A percentile compares a stretch with the other conserved stretches of the same genome.
Conservation (phyloP, 2,113 vertebrate species). For the Girardinichthys multiradiatus region DNA sequence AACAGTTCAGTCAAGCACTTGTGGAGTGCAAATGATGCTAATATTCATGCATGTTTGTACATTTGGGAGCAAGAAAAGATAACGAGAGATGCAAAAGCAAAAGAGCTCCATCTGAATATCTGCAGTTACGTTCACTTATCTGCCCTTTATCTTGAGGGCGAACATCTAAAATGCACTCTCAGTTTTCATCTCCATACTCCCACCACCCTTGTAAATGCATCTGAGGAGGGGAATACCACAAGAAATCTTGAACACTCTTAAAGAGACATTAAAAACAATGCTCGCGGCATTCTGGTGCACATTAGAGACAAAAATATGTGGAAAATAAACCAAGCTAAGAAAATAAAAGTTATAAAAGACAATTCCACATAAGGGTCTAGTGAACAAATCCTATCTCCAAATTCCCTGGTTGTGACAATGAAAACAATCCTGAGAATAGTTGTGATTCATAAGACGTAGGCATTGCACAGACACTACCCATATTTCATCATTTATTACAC, state of each 20-base stretch:
- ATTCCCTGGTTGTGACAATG: constrained; percentile 41
- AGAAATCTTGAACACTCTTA: constrained; percentile 61
- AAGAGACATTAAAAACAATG: constrained; percentile 52
- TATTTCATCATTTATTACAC: constrained; percentile 82
- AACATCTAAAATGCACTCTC: constrained; percentile 71
- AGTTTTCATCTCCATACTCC: constrained; percentile 73
- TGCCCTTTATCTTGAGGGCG: constrained; percentile 74
- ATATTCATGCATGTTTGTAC: constrained; percentile 65
- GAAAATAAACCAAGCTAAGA: constrained; percentile 34
- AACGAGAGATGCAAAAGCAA: constrained; percentile 63
- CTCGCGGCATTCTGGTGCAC: constrained; percentile 52
- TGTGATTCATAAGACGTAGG: constrained; percentile 72
- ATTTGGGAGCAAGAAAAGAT: constrained; percentile 64
- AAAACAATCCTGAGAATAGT: constrained; percentile 66
- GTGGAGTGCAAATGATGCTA: constrained; percentile 70
- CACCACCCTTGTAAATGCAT: constrained; percentile 72
- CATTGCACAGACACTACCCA: constrained; percentile 75
- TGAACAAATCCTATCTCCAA: constrained; percentile 41
- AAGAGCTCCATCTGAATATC: constrained; percentile 66
- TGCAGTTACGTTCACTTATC: constrained; percentile 55
- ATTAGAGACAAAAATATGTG: constrained; percentile 24
- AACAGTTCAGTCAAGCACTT: constrained; percentile 63
- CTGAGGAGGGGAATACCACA: constrained; percentile 53
- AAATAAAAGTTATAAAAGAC: constrained; percentile 45
- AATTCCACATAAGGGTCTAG: constrained; percentile 41